Evolutionary conservation across 2,113 vertebrate species (phyloP), one percentile per base, ranked within the genome.

Genomic region (Phalacrocorax pelagicus): DNA sequence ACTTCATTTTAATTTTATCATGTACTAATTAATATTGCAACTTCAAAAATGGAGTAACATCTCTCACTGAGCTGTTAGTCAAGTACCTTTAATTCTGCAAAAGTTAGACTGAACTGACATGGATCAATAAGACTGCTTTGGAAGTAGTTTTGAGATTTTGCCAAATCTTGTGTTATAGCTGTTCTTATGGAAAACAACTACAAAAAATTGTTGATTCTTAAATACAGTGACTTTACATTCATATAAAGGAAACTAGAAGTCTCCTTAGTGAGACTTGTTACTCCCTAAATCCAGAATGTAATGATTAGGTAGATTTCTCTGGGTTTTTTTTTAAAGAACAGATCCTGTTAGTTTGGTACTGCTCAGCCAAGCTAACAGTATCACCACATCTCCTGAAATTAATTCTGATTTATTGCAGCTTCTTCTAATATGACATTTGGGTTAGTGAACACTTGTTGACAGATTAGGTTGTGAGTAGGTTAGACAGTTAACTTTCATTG

Each of bases 1-100:
- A 55, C 34, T 74, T 86, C 4, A 21, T 75, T 86, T 90, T 92
- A 82, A 34, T 82, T 82, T 84, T 67, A 30, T 67, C 40, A 7
- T 63, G 6, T 59, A 20, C 15, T 54, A 90, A 65, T 87, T 85
- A 85, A 55, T 91, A 93, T 44, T 80, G 29, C 40, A 59, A 6
- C 26, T 85, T 90, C 23, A 87, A 26, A 94, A 94, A 40, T 69
- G 7, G 22, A 96, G 54, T 86, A 97, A 81, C 42, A 73, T 95
- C 81, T 97, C 86, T 94, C 71, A 86, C 71, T 61, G 71, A 95
- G 65, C 61, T 89, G 47, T 81, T 89, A 84, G 51, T 78, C 55
- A 73, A 74, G 51, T 83, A 82, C 57, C 17, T 72, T 63, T 80
- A 57, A 65, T 30, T 18, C 65, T 69, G 12, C 27, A 62, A 72